Evolutionary conservation across 2,113 vertebrate genomes (phyloP), one percentile per base, ranked within the genome.

Genomic region (Carassius auratus): DNA sequence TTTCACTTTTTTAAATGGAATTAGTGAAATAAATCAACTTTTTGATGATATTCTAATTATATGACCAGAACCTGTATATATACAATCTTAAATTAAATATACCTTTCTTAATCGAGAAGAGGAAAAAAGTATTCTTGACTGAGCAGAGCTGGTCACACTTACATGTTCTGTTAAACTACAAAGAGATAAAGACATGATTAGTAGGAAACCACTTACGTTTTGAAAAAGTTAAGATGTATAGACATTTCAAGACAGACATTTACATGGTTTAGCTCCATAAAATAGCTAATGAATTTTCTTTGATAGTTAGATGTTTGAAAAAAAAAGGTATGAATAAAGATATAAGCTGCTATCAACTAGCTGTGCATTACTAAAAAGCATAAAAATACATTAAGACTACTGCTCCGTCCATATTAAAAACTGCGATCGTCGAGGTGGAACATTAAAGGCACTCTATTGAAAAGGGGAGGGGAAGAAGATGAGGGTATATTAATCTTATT

Each of bases 401-500:
- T 69, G 13, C 26, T 78, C 80, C 79, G 36, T 69, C 77, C 52
- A 71, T 73, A 86, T 82, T 76, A 84, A 85, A 30, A 77, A 75
- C 85, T 90, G 88, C 77, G 81, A 91, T 89, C 87, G 83, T 59
- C 86, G 85, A 90, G 86, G 85, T 87, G 75, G 61, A 90, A 91
- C 93, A 92, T 92, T 90, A 91, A 90, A 87, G 86, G 81, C 88
- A 78, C 88, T 90, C 87, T 83, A 83, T 85, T 8, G 87, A 80
- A 85, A 87, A 88, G 62, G 79, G 91, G 88, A 89, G 87, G 92
- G 90, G 91, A 92, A 89, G 89, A 93, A 92, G 92, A 88, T 80
- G 92, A 89, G 92, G 87, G 95, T 94, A 91, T 93, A 97, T 97
- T 96, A 96, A 97, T 97, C 96, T 97, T 97, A 96, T 96, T 97